phyloP scores from a whole-genome alignment of 2,888 invertebrate species.

The Dastarcus helophoroides region DNA sequence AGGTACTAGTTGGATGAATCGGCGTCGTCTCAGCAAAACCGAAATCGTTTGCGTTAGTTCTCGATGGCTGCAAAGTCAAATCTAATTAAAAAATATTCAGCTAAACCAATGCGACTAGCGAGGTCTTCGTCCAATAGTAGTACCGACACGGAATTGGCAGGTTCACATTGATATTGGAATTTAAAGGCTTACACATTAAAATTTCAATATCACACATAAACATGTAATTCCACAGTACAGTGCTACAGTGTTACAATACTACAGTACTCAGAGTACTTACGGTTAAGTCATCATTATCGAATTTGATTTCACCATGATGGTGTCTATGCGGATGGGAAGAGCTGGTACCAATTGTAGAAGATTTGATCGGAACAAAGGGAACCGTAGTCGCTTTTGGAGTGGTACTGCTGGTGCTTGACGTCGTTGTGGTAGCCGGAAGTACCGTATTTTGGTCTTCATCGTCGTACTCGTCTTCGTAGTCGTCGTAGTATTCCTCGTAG shows the following conservation, averaged over 20 bases:
- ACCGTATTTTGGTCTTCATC: slow-evolving; percentile 20
- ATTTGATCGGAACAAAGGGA: slow-evolving; percentile 9
- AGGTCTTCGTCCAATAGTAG: too few species aligned
- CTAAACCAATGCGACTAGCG: too few species aligned
- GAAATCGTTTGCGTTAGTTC: too few species aligned
- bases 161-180: too few species aligned
- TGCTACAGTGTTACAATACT: too few species aligned
- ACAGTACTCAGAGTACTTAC: slow-evolving; percentile 1
- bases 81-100: too few species aligned
- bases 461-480: slow-evolving; percentile 37
- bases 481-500: slow-evolving; percentile 35
- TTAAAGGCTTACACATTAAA: too few species aligned
- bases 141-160: too few species aligned
- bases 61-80: too few species aligned
- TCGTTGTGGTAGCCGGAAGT: slow-evolving; percentile 14
- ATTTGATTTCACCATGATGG: slow-evolving; percentile 35
- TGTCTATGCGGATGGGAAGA: slow-evolving; percentile 37
- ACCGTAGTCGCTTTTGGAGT: slow-evolving; percentile 17
- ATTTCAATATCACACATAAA: too few species aligned
- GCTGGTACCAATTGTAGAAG: slow-evolving; percentile 13
- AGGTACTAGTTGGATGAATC: slow-evolving; percentile 7
- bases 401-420: slow-evolving; percentile 14
- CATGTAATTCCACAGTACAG: too few species aligned
- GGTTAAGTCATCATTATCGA: slow-evolving; percentile 5
- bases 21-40: too few species aligned